These are phyloP conservation scores for Metopia argyrocephala DNA, from an alignment of 2,888 invertebrate species.

Conservation along the genomic window DNA sequence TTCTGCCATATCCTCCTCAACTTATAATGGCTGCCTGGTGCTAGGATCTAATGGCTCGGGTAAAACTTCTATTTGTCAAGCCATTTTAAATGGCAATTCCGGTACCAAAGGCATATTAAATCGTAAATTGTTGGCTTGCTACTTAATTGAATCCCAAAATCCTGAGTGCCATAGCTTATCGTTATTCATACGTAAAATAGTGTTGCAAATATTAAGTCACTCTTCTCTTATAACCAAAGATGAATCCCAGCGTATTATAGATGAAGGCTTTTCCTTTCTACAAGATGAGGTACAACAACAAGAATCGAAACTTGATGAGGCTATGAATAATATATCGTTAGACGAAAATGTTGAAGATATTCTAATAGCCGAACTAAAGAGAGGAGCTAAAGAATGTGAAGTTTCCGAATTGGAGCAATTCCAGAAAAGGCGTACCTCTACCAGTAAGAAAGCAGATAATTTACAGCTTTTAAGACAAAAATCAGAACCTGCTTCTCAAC, in stretches of 20 bases:
- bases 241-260: conserved; percentile 74
- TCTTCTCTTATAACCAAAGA: conserved; percentile 78
- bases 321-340: conserved; percentile 74
- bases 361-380: conserved; percentile 76
- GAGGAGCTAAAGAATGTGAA: conserved; percentile 71
- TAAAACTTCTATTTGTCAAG: conserved; percentile 93
- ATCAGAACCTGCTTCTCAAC: conserved; percentile 72
- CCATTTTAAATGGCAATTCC: conserved; percentile 80
- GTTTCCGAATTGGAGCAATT: conserved; percentile 71
- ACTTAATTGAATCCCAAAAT: conserved; percentile 92
- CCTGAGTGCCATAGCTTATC: conserved; percentile 91
- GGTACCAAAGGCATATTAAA: conserved; percentile 80
- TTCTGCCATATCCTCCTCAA: conserved; percentile 73
- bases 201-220: conserved; percentile 90
- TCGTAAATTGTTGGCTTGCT: conserved; percentile 89
- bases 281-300: conserved; percentile 76
- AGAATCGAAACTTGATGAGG: conserved; percentile 74
- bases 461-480: conserved; percentile 71
- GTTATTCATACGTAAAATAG: conserved; percentile 90
- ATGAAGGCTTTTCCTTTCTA: conserved; percentile 75
- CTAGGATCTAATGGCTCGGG: conserved; percentile 96
- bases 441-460: conserved; percentile 66
- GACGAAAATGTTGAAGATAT: conserved; percentile 77
- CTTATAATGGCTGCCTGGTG: conserved; percentile 89
- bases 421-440: conserved; percentile 72